Conservation (phyloP, 2,113 vertebrate genomes). For the human (Homo sapiens) region GRCh38 chr5:8933501-8934000, state of each 20-base stretch:
- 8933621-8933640: neutral
- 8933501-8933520: slow-evolving; percentile 2
- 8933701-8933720: neutral
- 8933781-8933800: neutral
- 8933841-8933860: too few relatives aligned
- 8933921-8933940: neutral
- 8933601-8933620: neutral
- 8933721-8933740: neutral
- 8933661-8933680: neutral
- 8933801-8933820: neutral
- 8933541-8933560: neutral
- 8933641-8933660: accelerated
- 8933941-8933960: neutral
- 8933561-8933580: too few relatives aligned
- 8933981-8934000: neutral
- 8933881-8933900: neutral
- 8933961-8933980: neutral
- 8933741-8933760: neutral
- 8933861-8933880: neutral
- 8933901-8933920: neutral
- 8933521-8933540: neutral
- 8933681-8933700: neutral
- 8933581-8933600: neutral
- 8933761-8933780: accelerated
- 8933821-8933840: too few relatives aligned